These are phyloP conservation scores for Idris sp. DNA, from an alignment of 1,140 invertebrate species.

Conservation along the genomic window DNA sequence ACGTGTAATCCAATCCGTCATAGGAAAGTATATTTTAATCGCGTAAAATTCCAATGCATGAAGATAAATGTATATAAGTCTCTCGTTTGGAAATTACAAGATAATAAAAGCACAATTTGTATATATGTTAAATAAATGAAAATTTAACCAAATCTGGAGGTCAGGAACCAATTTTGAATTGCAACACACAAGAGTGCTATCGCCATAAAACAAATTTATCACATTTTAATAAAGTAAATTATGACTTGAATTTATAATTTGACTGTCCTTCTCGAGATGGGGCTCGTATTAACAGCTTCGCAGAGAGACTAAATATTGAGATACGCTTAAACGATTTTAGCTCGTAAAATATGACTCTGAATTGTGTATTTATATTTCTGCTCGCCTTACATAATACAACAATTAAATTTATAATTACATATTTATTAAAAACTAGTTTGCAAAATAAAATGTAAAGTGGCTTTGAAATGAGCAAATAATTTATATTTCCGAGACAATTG, in stretches of 20 bases:
- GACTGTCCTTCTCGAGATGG: constrained; percentile 5
- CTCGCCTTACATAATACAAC: constrained; percentile 48
- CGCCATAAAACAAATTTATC: constrained; percentile 44
- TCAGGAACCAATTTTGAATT: constrained; percentile 31
- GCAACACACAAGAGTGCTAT: constrained; percentile 10
- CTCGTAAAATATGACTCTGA: constrained; percentile 57
- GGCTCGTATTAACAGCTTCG: constrained; percentile 25
- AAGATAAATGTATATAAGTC: constrained; percentile 3
- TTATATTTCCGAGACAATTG: constrained; percentile 43
- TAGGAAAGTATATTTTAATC: constrained; percentile 51
- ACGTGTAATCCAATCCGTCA: constrained; percentile 74
- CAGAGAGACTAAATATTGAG: constrained; percentile 37
- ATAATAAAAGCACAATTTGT: too few relatives aligned
- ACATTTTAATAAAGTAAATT: constrained; percentile 57
- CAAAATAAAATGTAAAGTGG: constrained; percentile 33
- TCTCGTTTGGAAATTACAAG: too few relatives aligned
- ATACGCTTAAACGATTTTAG: constrained; percentile 32
- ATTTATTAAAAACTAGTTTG: constrained; percentile 33
- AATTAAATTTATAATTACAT: constrained; percentile 45
- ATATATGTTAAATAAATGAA: constrained; percentile 8
- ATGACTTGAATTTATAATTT: constrained; percentile 49
- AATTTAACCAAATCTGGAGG: constrained; percentile 20
- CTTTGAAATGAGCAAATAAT: constrained; percentile 42
- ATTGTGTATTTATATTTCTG: constrained; percentile 57
- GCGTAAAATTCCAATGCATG: not conserved